phyloP scores from a whole-genome alignment of 2,113 vertebrate genomes.

The Stomatorhinus ivindoensis region DNA sequence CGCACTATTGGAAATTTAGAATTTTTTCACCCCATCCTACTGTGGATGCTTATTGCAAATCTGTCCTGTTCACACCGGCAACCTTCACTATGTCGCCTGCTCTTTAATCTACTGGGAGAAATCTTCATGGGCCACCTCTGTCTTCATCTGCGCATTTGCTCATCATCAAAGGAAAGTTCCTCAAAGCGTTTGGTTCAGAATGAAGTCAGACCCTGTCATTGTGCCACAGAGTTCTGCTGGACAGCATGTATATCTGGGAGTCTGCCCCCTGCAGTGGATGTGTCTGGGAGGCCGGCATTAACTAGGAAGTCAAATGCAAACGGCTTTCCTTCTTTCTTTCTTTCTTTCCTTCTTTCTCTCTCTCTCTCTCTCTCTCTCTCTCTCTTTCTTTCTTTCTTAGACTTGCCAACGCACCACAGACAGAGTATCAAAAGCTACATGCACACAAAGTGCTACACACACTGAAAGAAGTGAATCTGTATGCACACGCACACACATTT shows the following conservation, averaged over 20 bases:
- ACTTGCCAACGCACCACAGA: background rate
- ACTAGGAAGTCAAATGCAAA: background rate
- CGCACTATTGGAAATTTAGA: no score
- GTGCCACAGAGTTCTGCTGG: background rate
- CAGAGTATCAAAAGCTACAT: background rate
- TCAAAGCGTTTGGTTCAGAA: background rate
- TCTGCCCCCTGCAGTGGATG: background rate
- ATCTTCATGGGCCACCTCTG: background rate
- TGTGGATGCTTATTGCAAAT: background rate
- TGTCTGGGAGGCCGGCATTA: background rate
- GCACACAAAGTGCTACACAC: background rate
- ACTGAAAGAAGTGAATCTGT: background rate
- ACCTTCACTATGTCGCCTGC: background rate
- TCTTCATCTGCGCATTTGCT: background rate
- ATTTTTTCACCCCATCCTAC: no score
- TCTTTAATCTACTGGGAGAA: background rate
- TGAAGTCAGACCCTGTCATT: background rate
- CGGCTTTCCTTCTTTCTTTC: background rate
- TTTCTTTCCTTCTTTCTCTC: no score
- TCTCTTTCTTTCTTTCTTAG: background rate
- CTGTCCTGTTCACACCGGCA: background rate
- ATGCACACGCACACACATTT: conserved; percentile 1
- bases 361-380: background rate
- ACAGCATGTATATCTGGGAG: background rate
- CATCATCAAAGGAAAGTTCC: background rate